Percentiles rank a stretch among this genome's conserved stretches.
These are phyloP conservation scores for Amphipoea lucens DNA, from an alignment of 2,888 invertebrate genomes.

Conservation along the genomic window DNA sequence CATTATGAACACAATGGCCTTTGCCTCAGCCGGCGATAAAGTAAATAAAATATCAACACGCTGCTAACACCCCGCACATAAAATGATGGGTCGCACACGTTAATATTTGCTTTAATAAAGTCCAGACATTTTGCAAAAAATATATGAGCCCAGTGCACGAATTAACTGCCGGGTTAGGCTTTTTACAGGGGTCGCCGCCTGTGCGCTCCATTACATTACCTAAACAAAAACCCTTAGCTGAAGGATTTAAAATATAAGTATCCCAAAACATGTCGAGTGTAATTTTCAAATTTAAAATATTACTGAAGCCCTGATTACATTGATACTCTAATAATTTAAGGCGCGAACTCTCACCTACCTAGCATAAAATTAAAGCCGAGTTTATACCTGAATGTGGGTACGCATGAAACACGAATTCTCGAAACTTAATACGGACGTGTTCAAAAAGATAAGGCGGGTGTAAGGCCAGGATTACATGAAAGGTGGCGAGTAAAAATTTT, in stretches of 20 bases:
- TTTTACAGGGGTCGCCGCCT: conserved; percentile 75
- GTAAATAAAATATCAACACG: conserved; percentile 88
- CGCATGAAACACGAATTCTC: conserved; percentile 68
- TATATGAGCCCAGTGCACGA: conserved; percentile 77
- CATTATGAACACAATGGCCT: conserved; percentile 82
- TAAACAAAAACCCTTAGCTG: conserved; percentile 78
- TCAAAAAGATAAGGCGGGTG: conserved; percentile 72
- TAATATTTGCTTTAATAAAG: conserved; percentile 87
- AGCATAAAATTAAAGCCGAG: conserved; percentile 68
- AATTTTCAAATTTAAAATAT: conserved; percentile 82
- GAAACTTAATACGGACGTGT: conserved; percentile 74
- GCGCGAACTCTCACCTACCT: conserved; percentile 62
- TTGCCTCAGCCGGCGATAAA: conserved; percentile 80
- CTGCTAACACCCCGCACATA: conserved; percentile 80
- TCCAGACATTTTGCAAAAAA: conserved; percentile 83
- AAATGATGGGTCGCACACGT: conserved; percentile 81
- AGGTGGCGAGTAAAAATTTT: conserved; percentile 78
- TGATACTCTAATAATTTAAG: conserved; percentile 72
- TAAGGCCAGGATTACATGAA: conserved; percentile 75
- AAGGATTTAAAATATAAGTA: conserved; percentile 76
- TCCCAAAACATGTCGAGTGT: conserved; percentile 81
- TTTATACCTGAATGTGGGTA: conserved; percentile 57
- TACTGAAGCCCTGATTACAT: conserved; percentile 52
- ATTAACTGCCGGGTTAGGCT: conserved; percentile 84
- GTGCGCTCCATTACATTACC: conserved; percentile 77